These are phyloP conservation scores for Sesia apiformis DNA, from an alignment of 2,888 invertebrate genomes.

Conservation along the genomic window DNA sequence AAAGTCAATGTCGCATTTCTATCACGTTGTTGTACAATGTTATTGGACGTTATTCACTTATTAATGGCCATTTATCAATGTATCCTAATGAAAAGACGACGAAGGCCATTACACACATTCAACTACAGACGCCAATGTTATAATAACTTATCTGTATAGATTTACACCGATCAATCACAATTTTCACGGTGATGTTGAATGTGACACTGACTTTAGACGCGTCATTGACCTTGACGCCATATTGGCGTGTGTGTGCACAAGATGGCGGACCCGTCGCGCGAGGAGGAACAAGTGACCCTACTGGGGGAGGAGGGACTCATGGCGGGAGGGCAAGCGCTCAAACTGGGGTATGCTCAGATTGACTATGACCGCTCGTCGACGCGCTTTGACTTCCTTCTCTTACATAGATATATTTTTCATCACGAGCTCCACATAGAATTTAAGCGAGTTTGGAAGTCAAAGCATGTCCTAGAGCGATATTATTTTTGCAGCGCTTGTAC, in stretches of 20 bases:
- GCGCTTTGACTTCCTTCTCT: slow-evolving; percentile 49
- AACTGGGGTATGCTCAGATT: slow-evolving; percentile 91
- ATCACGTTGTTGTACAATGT: not conserved
- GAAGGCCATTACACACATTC: not conserved
- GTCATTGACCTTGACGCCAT: slow-evolving; percentile 75
- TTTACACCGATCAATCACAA: slow-evolving; percentile 12
- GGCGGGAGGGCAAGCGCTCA: slow-evolving; percentile 96
- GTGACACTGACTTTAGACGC: slow-evolving; percentile 81
- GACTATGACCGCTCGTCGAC: slow-evolving; percentile 45
- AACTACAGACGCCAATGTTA: not conserved
- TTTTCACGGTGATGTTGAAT: slow-evolving; percentile 27
- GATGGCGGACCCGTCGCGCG: slow-evolving; percentile 97
- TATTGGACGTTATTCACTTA: not conserved
- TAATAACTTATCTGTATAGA: not conserved
- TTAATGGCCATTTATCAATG: not conserved
- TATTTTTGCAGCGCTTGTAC: slow-evolving; percentile 86
- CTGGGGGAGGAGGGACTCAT: slow-evolving; percentile 96
- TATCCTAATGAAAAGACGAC: not conserved
- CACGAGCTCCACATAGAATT: not conserved
- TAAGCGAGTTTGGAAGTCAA: slow-evolving; percentile 38
- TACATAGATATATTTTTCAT: slow-evolving; percentile 1
- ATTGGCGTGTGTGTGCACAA: slow-evolving; percentile 78
- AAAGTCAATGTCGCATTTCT: slow-evolving; percentile 51
- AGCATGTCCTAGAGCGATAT: slow-evolving; percentile 66
- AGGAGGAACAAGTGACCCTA: slow-evolving; percentile 96